Evolutionary conservation across 2,113 vertebrate species (phyloP), one percentile per base, ranked within the genome.

Genomic region (Regulus satrapa): DNA sequence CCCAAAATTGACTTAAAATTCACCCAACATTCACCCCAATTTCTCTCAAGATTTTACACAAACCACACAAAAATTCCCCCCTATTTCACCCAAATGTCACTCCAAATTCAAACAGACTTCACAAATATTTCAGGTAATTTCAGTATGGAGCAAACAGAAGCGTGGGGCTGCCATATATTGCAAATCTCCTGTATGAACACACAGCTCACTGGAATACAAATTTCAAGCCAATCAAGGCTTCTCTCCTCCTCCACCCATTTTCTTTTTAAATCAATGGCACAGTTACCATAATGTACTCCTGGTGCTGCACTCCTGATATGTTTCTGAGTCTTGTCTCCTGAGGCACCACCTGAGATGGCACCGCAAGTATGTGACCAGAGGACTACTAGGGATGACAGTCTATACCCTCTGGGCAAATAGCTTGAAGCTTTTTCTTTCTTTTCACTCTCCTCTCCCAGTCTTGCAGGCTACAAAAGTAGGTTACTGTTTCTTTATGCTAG

Each of bases 141-240:
- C 32, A 46, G 49, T 6, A 21, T 19, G 74, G 45, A 73, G 49
- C 40, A 46, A 61, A 36, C 12, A 63, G 38, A 13, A 67, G n/a
- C 8, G 4, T 36, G 18, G 6, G 14, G 6, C 49, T 85, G 55
- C 36, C 13, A 12, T 11, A 12, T 24, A 16, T 14, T 59, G 17
- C 3, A 0, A 41, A 14, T 38, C 2, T 28, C 32, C 34, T 1
- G 0, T 29, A 34, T 8, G 36, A 48, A n/a, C 29, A 38, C 25
- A 55, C 1, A 56, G 29, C 11, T 85, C 49, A 52, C 55, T 61
- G 28, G 24, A 66, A 52, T 62, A 69, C 40, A 32, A 34, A 75
- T 58, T 69, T 55, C 66, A 66, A 78, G 8, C 16, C 34, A 62
- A 25, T 54, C 28, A 52, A 72, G 16, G 14, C 8, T 36, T 52